These are phyloP conservation scores for Fopius arisanus DNA, from an alignment of 1,140 invertebrate species.

Conservation along the genomic window DNA sequence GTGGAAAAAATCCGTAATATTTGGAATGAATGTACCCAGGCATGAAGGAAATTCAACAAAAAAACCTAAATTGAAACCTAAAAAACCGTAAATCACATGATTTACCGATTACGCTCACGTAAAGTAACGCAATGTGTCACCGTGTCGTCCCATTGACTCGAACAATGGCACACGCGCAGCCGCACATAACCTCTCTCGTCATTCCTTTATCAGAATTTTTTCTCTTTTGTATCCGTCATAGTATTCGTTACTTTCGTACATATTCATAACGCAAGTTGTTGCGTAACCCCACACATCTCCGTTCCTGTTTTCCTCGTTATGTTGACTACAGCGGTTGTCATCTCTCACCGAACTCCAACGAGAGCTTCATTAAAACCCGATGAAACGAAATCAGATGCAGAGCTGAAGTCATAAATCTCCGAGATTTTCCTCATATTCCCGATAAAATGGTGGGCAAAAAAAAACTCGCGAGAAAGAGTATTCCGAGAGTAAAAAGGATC, in stretches of 20 bases:
- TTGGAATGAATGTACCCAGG: too few relatives aligned
- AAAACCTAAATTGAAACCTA: too few relatives aligned
- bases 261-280: conserved; percentile 54
- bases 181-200: background rate
- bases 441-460: background rate
- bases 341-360: background rate
- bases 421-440: background rate
- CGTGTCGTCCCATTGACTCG: conserved; percentile 33
- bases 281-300: conserved; percentile 43
- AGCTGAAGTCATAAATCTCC: background rate
- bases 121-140: conserved; percentile 44
- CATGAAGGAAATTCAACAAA: too few relatives aligned
- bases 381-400: background rate
- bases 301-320: conserved; percentile 37
- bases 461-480: background rate
- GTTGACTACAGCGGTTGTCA: conserved; percentile 37
- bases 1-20: too few relatives aligned
- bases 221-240: conserved; percentile 32
- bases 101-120: conserved; percentile 47
- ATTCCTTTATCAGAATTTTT: background rate
- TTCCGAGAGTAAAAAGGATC: background rate
- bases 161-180: conserved; percentile 34
- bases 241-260: conserved; percentile 54
- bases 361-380: background rate
- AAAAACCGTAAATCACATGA: too few relatives aligned